Percentiles rank a stretch among this genome's conserved stretches.
Conservation (phyloP, 2,888 invertebrate genomes). For the Lasioglossum villosulum region DNA sequence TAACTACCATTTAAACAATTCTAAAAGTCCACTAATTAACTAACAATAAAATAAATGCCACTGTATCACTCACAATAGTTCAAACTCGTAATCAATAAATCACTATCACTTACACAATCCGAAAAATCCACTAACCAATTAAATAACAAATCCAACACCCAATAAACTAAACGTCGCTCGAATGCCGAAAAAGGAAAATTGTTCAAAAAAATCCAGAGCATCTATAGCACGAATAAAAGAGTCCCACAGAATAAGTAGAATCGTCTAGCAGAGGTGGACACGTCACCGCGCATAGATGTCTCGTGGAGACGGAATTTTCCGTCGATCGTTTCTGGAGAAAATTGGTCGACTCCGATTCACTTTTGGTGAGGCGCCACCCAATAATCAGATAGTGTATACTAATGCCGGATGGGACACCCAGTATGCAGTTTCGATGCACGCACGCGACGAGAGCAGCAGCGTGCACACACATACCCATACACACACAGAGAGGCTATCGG, state of each 20-base stretch:
- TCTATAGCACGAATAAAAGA: background rate
- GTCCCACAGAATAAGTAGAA: background rate
- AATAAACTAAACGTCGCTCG: no score
- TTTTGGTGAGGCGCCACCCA: background rate
- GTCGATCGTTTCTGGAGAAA: background rate
- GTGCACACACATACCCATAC: background rate
- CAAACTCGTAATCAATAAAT: no score
- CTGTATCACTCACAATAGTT: no score
- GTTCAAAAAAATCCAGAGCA: background rate
- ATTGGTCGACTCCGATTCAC: background rate
- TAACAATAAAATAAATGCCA: no score
- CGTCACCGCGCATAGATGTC: background rate
- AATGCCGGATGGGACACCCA: background rate
- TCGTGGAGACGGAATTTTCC: background rate
- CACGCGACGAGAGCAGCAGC: background rate
- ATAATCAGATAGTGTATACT: background rate
- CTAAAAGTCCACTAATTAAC: no score
- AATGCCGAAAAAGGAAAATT: background rate
- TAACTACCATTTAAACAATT: no score
- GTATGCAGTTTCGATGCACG: slow-evolving; percentile 1
- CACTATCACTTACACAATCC: no score
- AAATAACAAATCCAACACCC: no score
- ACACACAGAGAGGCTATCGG: background rate
- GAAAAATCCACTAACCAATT: no score
- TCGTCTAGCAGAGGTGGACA: background rate